phyloP scores from a whole-genome alignment of 2,113 vertebrate species.

The Chionomys nivalis region DNA sequence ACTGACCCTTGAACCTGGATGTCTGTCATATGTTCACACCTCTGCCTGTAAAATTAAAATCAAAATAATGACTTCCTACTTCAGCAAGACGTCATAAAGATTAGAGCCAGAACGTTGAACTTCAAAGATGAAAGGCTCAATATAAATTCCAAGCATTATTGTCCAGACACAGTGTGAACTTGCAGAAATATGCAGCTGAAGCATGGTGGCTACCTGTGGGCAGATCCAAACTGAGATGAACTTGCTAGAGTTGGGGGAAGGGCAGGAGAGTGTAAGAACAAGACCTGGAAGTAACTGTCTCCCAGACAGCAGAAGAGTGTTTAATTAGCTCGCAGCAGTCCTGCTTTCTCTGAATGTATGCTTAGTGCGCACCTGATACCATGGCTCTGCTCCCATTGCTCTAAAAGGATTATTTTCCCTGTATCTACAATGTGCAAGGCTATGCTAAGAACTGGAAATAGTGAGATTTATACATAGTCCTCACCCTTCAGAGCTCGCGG shows the following conservation, averaged over 20 bases:
- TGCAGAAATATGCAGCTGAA: constrained; percentile 48
- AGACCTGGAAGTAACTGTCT: not conserved
- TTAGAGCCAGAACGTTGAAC: constrained; percentile 70
- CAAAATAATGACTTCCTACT: constrained; percentile 41
- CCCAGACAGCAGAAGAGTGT: not conserved
- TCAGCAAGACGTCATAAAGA: constrained; percentile 74
- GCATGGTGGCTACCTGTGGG: constrained; percentile 45
- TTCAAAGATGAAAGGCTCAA: constrained; percentile 75
- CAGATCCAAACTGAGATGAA: constrained; percentile 32
- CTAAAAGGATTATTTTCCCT: not conserved
- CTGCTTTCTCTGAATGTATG: not conserved
- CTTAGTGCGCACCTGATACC: not conserved
- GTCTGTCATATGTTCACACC: constrained; percentile 15
- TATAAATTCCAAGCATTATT: constrained; percentile 77
- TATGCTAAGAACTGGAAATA: not conserved
- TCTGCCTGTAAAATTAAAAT: constrained; percentile 52
- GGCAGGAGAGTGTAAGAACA: not conserved
- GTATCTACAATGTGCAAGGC: not conserved
- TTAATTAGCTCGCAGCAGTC: not conserved
- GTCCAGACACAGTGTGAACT: constrained; percentile 56
- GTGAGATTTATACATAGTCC: not conserved
- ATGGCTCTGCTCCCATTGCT: not conserved
- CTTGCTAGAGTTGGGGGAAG: not conserved
- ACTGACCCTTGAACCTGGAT: not conserved
- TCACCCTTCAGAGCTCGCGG: not conserved